Percentiles rank a stretch among this genome's conserved stretches.
These are phyloP conservation scores for Hemistola chrysoprasaria DNA, from an alignment of 2,888 invertebrate genomes.

Conservation along the genomic window DNA sequence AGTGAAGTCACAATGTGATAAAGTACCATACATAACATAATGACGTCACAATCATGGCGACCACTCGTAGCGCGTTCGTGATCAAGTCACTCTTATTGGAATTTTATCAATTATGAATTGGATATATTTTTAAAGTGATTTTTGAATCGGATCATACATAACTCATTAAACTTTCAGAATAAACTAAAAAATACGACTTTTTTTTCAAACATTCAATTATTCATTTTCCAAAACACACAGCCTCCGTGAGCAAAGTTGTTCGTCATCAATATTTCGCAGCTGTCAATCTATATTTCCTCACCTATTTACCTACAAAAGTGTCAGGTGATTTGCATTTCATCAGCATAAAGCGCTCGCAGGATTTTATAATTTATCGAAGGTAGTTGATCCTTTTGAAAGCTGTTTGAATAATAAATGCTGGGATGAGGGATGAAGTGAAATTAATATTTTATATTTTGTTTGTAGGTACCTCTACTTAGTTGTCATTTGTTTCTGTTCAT, in stretches of 20 bases:
- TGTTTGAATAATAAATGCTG: conserved; percentile 55
- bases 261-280: conserved; percentile 11
- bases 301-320: conserved; percentile 30
- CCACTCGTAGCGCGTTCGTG: too few relatives aligned
- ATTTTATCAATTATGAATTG: too few relatives aligned
- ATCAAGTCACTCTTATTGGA: too few relatives aligned
- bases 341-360: conserved; percentile 46
- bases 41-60: too few relatives aligned
- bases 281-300: conserved; percentile 14
- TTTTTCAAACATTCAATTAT: too few relatives aligned
- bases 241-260: not conserved
- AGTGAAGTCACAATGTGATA: too few relatives aligned
- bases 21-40: too few relatives aligned
- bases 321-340: conserved; percentile 55
- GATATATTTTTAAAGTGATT: too few relatives aligned
- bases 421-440: conserved; percentile 40
- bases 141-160: too few relatives aligned
- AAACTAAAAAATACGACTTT: too few relatives aligned
- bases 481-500: conserved; percentile 13
- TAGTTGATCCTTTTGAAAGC: conserved; percentile 53
- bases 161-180: too few relatives aligned
- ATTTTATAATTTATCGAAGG: conserved; percentile 63
- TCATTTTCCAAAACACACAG: not conserved
- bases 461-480: conserved; percentile 16
- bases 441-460: conserved; percentile 53